Conservation (phyloP, 2,888 invertebrate species). For the Ethmia dodecea region DNA sequence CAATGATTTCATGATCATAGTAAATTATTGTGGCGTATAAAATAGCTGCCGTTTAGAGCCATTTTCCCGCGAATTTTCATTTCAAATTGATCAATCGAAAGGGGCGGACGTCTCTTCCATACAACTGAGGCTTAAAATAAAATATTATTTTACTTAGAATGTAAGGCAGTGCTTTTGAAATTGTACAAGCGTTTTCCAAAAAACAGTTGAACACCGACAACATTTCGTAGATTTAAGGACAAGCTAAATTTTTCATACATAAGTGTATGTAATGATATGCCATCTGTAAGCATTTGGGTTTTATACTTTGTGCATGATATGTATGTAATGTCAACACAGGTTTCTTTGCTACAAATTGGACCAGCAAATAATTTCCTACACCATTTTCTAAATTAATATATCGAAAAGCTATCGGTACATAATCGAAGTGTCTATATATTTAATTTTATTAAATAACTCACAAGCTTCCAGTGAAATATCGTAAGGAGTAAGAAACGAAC, state of each 20-base stretch:
- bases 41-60: conserved; percentile 37
- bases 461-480: too few species aligned
- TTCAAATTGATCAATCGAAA: conserved; percentile 42
- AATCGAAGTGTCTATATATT: too few species aligned
- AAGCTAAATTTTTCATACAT: conserved; percentile 18
- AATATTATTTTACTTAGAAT: conserved; percentile 55
- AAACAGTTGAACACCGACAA: conserved; percentile 9
- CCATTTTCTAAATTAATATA: too few species aligned
- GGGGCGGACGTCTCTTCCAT: conserved; percentile 40
- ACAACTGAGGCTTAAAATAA: conserved; percentile 38
- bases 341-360: conserved; percentile 1
- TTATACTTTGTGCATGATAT: conserved; percentile 66
- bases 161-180: conserved; percentile 71
- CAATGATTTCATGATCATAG: conserved; percentile 2
- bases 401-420: too few species aligned
- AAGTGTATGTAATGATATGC: conserved; percentile 60
- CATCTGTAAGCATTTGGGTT: conserved; percentile 43
- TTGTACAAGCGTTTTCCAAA: conserved; percentile 53
- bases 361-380: conserved; percentile 1
- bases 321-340: conserved; percentile 26
- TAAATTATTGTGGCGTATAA: conserved; percentile 7
- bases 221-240: conserved; percentile 13
- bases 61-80: conserved; percentile 29
- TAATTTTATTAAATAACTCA: too few species aligned
- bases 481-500: too few species aligned